Evolutionary conservation across 2,888 invertebrate species (phyloP), one percentile per base, ranked within the genome.

Genomic region (Athetis lepigone): DNA sequence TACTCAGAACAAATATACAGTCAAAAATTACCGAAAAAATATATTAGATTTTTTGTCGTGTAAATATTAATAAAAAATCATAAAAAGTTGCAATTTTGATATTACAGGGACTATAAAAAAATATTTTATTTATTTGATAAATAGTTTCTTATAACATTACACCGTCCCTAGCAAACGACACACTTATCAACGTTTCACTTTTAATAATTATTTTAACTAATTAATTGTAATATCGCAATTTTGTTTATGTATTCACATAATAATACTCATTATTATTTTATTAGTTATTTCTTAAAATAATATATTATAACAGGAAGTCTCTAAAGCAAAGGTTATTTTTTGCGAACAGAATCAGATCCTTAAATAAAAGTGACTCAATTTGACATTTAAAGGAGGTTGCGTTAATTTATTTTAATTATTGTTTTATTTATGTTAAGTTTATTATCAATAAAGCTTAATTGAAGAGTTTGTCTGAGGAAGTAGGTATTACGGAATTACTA

Each of bases 161-260:
- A 7, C 72, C 67, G 16, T 81, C 85, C 79, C 42, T 43, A 78
- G 75, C 72, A 77, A 78, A 79, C 85, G 79, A 88, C 89, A 87
- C 87, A 88, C 80, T 91, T 92, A 93, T 93, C 92, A 82, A 68
- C 71, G 88, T 88, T 89, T 90, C 85, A 89, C 86, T 91, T 92
- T 92, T 92, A 91, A 92, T 92, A 89, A 92, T 86, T 85, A 89
- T 90, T 92, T 87, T 88, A 87, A 90, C 86, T 88, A 90, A 92
- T 92, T 91, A 91, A 92, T 91, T 89, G 87, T 85, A 75, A 80
- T 82, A 88, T 86, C 84, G 87, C 81, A 80, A 86, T 87, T 88
- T 83, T 85, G 85, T 89, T 86, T 74, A 50, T 29, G 11, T 49
- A 47, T 61, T 54, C 59, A 50, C 68, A 56, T 58, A 59, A 40